Base-by-base conservation (phyloP, 2,797 vertebrate species). In the Peromyscus eremicus region DNA sequence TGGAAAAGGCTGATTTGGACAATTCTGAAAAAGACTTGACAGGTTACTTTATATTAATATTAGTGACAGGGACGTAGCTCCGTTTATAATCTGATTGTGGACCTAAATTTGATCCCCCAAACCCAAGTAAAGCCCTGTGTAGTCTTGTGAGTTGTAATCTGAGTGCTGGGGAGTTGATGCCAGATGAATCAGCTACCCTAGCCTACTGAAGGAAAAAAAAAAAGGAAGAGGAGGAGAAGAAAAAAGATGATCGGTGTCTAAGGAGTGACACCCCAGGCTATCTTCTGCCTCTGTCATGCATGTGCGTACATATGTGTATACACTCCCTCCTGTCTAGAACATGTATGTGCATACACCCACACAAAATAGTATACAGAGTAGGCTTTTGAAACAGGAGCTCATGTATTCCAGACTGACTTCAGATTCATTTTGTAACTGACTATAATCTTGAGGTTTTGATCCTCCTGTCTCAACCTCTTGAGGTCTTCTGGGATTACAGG, bases 1-100 rank as follows among this genome's bases (percentile, higher is more conserved):
- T 29, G 23, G 80, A 92, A 94, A 81, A 68, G 29, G 4, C 75
- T 68, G 32, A 64, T 71, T 68, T 80, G 14, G 91, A 62, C 92
- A 96, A 93, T 34, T 34, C 27, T 66, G 27, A 77, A 80, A 77
- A 88, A 80, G 62, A 70, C 10, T 87, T 96, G 46, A 43, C 21
- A 64, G 60, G 60, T 46, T 81, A 85, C 27, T 37, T 97, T 92
- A 77, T 88, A 37, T 80, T 94, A 73, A 37, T 77, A 55, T 84
- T 75, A 82, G 34, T 37, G 84, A 27, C 12, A 37, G 66, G 60
- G 46, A 21, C 40, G 52, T 86, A 86, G 43, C 29, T 84, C 64
- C 68, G 43, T n/a, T 49, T 21, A 32, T 52, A 25, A 70, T n/a
- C 32, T 85, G 83, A 23, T 68, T 52, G 34, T 68, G 29, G 46